Evolutionary conservation across 1,140 invertebrate species (phyloP).

Genomic region (Helicoverpa armigera): DNA sequence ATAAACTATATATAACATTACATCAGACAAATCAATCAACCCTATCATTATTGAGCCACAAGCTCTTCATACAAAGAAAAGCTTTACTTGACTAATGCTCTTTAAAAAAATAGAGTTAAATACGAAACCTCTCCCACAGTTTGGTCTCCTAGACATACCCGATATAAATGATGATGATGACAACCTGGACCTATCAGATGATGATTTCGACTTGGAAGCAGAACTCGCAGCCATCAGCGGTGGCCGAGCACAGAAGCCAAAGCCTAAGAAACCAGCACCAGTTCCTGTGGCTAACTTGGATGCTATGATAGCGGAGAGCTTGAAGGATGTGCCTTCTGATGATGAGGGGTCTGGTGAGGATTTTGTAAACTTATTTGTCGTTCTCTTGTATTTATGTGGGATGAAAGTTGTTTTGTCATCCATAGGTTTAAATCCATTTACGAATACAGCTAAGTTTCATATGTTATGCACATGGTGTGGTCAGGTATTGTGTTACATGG

Average conservation of each 20-base stretch:
- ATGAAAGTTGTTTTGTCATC: no score
- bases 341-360: slow-evolving; percentile 89
- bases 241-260: slow-evolving; percentile 79
- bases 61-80: no score
- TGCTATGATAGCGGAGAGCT: slow-evolving; percentile 91
- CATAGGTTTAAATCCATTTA: no score
- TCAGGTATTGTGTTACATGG: no score
- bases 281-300: slow-evolving; percentile 88
- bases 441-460: no score
- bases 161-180: slow-evolving; percentile 88
- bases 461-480: no score
- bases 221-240: slow-evolving; percentile 93
- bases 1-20: no score
- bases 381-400: no score
- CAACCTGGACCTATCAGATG: slow-evolving; percentile 86
- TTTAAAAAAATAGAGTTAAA: background rate
- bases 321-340: slow-evolving; percentile 91
- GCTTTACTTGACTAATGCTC: no score
- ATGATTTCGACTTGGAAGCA: slow-evolving; percentile 94
- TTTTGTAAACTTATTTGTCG: background rate
- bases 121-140: slow-evolving; percentile 84
- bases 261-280: slow-evolving; percentile 86
- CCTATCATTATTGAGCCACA: no score
- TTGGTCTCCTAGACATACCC: slow-evolving; percentile 92
- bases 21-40: no score